Evolutionary conservation across 2,797 vertebrate genomes (phyloP).

Genomic region (Brachyalestes nurse): DNA sequence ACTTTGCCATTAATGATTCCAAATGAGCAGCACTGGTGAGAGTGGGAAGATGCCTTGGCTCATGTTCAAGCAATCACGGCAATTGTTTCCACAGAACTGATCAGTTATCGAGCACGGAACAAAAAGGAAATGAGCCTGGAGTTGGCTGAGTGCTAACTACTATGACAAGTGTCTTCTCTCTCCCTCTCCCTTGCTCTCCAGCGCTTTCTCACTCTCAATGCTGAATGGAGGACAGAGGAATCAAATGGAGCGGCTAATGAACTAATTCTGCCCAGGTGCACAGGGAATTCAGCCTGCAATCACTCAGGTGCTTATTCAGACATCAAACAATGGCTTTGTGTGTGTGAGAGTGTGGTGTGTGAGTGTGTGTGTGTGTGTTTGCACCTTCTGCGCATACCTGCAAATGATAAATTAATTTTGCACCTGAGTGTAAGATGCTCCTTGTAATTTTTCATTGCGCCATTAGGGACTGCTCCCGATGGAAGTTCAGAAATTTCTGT

Average conservation of each 20-base stretch:
- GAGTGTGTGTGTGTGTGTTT: constrained; percentile 14
- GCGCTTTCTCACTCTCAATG: constrained; percentile 1
- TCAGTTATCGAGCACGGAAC: constrained; percentile 20
- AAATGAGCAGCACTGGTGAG: neutral
- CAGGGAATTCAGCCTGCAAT: constrained; percentile 47
- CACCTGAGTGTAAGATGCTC: constrained; percentile 31
- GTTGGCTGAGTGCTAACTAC: constrained; percentile 17
- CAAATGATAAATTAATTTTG: constrained; percentile 49
- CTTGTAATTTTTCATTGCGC: constrained; percentile 31
- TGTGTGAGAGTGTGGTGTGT: too few relatives aligned
- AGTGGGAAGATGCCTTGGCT: neutral
- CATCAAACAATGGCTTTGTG: constrained; percentile 33
- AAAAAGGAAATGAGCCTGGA: constrained; percentile 31
- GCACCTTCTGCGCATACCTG: constrained; percentile 14
- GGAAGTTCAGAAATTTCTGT: neutral
- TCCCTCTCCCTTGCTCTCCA: neutral
- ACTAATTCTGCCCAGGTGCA: constrained; percentile 48
- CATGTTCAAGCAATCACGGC: constrained; percentile 2
- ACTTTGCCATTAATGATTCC: neutral
- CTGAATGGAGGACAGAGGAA: constrained; percentile 37
- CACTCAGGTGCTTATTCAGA: constrained; percentile 52
- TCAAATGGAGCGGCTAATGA: constrained; percentile 54
- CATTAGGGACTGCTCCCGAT: constrained; percentile 14
- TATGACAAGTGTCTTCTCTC: constrained; percentile 31
- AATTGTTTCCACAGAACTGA: neutral